Evolutionary conservation across 2,113 vertebrate species (phyloP), one percentile per base, ranked within the genome.

Genomic region (Gymnarchus niloticus): DNA sequence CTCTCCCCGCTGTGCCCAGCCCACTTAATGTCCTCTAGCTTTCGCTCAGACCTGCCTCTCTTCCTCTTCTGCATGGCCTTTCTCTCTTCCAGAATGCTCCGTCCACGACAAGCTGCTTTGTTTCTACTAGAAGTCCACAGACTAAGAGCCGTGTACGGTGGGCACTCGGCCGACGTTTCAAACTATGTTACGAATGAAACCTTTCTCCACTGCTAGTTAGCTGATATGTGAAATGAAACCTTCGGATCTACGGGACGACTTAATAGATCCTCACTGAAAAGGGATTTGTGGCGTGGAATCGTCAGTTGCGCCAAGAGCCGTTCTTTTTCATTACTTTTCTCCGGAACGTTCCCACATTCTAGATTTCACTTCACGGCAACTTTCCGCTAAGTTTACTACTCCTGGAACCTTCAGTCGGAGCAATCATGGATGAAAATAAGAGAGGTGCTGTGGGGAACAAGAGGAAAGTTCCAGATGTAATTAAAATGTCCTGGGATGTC

Each of bases 401-500:
- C n/a, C 56, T 54, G 65, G 49, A 84, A 54, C 69, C 78, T 52
- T 46, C 81, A 81, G 83, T 86, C 87, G 90, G 90, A 88, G 87
- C 88, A 84, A 89, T 51, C 83, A 21, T 69, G 25, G 3, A 12
- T n/a, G 59, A 65, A 46, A 61, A 59, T 61, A 48, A n/a, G 80
- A 77, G 85, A 87, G 88, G 91, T 51, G 78, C 78, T 81, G 89
- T 88, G 90, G 88, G 92, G 93, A 93, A 65, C n/a, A 65, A 65
- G 59, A 28, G n/a, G 59, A 28, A 61, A 93, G 93, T 93, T 91
- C 91, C 89, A 88, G 92, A 91, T 91, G 90, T 93, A 94, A 93
- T 94, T 94, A 94, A 93, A 93, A 94, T 92, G 92, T 91, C 90
- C 86, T 88, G 90, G 90, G 91, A 83, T 90, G 90, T 92, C 91